Conservation (phyloP, 2,888 invertebrate species). For the Gasteruption jaculator region DNA sequence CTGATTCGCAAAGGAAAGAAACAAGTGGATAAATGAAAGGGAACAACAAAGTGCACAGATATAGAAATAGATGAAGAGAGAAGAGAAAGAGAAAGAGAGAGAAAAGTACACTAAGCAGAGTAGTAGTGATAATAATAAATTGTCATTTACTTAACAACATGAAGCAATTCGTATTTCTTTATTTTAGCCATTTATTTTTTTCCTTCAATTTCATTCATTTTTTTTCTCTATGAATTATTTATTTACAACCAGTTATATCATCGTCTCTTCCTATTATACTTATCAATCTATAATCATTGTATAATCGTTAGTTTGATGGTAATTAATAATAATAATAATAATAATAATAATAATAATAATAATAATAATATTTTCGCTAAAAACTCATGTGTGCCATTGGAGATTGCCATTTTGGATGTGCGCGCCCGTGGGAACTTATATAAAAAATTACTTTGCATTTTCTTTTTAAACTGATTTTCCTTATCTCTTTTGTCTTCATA, state of each 20-base stretch:
- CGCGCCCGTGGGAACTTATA: conserved; percentile 47
- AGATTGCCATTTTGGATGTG: conserved; percentile 50
- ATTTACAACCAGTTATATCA: conserved; percentile 48
- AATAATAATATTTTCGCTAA: too few species aligned
- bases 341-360: too few species aligned
- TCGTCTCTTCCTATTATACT: too few species aligned
- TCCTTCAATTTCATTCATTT: conserved; percentile 36
- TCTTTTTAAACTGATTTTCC: too few species aligned
- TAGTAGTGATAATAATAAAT: conserved; percentile 25
- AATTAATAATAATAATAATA: conserved; percentile 17
- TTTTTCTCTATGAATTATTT: too few species aligned
- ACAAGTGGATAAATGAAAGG: conserved; percentile 19
- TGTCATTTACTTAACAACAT: conserved; percentile 45
- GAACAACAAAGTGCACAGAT: background rate
- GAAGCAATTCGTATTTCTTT: conserved; percentile 40
- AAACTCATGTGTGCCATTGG: conserved; percentile 45
- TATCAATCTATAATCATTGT: conserved; percentile 33
- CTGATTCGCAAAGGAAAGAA: conserved; percentile 16
- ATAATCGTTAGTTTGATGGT: conserved; percentile 23
- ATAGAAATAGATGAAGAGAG: conserved; percentile 1
- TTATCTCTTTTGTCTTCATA: too few species aligned
- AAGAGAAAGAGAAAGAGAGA: conserved; percentile 16
- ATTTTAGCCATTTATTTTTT: conserved; percentile 41
- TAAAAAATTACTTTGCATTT: conserved; percentile 49
- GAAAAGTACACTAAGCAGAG: conserved; percentile 24